A percentile compares a stretch with the other conserved stretches of the same genome.
Evolutionary conservation across 2,888 invertebrate genomes (phyloP).

Genomic region (Carcina quercana): DNA sequence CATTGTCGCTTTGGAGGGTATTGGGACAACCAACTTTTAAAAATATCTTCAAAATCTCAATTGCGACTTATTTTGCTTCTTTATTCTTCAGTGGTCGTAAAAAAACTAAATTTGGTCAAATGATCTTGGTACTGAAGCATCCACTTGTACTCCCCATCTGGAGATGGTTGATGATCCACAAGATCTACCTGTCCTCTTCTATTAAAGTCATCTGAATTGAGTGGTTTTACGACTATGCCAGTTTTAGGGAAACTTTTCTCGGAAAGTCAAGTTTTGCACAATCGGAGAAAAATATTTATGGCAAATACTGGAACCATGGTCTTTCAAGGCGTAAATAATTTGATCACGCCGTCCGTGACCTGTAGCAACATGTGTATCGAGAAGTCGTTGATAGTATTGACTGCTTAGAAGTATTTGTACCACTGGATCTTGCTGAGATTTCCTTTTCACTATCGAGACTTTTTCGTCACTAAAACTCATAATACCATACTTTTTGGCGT

Average conservation of each 20-base stretch:
- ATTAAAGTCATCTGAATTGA: constrained; percentile 27
- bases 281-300: constrained; percentile 16
- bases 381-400: constrained; percentile 18
- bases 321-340: constrained; percentile 19
- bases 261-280: constrained; percentile 18
- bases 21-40: no score
- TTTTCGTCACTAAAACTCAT: constrained; percentile 14
- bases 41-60: no score
- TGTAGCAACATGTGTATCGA: constrained; percentile 18
- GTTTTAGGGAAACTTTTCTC: constrained; percentile 18
- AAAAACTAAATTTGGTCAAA: constrained; percentile 34
- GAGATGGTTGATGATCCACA: constrained; percentile 24
- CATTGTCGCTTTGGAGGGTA: no score
- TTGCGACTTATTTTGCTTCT: no score
- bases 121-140: constrained; percentile 34
- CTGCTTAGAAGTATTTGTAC: constrained; percentile 17
- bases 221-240: constrained; percentile 24
- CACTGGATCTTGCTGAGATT: constrained; percentile 10
- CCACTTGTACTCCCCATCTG: constrained; percentile 33
- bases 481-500: constrained; percentile 19
- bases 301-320: constrained; percentile 18
- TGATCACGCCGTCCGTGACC: constrained; percentile 25
- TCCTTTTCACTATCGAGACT: constrained; percentile 17
- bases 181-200: background rate
- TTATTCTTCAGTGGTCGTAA: no score